Conservation (phyloP, 2,113 vertebrate species). For the Halichoeres trimaculatus region DNA sequence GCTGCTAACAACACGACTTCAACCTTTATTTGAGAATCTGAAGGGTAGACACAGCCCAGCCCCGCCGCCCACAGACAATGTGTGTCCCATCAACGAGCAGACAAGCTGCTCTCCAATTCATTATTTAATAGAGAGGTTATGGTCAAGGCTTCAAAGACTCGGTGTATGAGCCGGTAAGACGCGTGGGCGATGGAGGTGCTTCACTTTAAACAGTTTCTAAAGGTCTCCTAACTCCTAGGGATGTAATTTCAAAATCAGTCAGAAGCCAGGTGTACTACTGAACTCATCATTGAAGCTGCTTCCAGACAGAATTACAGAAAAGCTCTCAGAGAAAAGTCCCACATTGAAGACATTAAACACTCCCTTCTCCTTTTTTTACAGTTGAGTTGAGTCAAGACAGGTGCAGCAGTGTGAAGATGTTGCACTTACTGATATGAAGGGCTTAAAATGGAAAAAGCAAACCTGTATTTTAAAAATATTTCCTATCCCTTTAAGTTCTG, state of each 20-base stretch:
- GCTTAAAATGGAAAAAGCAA: too few species aligned
- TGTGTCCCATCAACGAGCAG: slow-evolving; percentile 24
- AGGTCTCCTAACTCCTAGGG: slow-evolving; percentile 50
- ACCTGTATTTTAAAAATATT: too few species aligned
- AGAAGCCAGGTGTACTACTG: slow-evolving; percentile 10
- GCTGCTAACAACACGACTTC: slow-evolving; percentile 16
- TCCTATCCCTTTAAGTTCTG: too few species aligned
- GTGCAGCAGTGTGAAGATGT: background rate
- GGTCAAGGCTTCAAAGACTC: slow-evolving; percentile 51
- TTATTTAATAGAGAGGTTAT: slow-evolving; percentile 59
- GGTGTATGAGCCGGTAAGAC: slow-evolving; percentile 11
- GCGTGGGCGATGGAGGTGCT: slow-evolving; percentile 21
- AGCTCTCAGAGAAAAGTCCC: background rate
- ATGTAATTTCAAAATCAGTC: slow-evolving; percentile 50
- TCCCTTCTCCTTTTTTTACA: slow-evolving; percentile 1
- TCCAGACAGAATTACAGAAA: slow-evolving; percentile 5
- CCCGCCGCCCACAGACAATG: slow-evolving; percentile 6
- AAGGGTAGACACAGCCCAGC: slow-evolving; percentile 17
- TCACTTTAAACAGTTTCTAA: slow-evolving; percentile 57
- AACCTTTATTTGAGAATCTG: slow-evolving; percentile 41
- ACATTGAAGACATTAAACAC: slow-evolving; percentile 17
- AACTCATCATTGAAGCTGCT: slow-evolving; percentile 10
- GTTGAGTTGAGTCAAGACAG: slow-evolving; percentile 5
- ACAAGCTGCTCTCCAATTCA: slow-evolving; percentile 44
- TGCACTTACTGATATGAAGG: background rate